Percentiles rank a stretch among this genome's conserved stretches.
Evolutionary conservation across 2,113 vertebrate species (phyloP).

Genomic region (Acinonyx jubatus): DNA sequence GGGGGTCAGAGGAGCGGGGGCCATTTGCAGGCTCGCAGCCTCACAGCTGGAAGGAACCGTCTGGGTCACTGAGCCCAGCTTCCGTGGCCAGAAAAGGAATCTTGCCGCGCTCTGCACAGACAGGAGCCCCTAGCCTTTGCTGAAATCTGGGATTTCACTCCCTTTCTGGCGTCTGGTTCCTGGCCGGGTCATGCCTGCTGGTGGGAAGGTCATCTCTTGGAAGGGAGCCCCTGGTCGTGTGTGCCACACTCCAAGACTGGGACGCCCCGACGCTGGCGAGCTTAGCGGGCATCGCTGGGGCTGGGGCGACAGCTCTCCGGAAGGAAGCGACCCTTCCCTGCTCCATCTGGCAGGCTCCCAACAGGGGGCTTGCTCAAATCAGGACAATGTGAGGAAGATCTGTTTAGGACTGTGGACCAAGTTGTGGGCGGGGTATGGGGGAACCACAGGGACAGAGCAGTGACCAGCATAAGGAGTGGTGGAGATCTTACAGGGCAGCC

Average conservation of each 20-base stretch:
- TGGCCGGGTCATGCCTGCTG: not conserved
- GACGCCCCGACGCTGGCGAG: not conserved
- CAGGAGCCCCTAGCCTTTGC: not conserved
- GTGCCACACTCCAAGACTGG: accelerated
- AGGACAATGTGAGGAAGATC: not conserved
- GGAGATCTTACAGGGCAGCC: not conserved
- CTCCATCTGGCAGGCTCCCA: not conserved
- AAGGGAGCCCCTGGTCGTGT: not conserved
- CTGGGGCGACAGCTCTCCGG: not conserved
- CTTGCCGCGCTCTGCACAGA: not conserved
- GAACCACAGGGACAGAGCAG: not conserved
- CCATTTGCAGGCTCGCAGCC: not conserved
- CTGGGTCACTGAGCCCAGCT: not conserved
- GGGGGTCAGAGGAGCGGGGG: not conserved
- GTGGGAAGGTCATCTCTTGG: not conserved
- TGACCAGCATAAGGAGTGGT: not conserved
- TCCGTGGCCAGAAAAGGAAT: not conserved
- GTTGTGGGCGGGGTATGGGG: not conserved
- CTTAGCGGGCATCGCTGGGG: no score
- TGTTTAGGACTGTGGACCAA: not conserved
- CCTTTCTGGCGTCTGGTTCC: not conserved
- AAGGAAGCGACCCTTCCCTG: not conserved
- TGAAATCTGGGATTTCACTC: not conserved
- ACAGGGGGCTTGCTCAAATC: not conserved
- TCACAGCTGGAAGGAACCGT: not conserved